Conservation (phyloP, 2,888 invertebrate species). For the Polydesmus complanatus region DNA sequence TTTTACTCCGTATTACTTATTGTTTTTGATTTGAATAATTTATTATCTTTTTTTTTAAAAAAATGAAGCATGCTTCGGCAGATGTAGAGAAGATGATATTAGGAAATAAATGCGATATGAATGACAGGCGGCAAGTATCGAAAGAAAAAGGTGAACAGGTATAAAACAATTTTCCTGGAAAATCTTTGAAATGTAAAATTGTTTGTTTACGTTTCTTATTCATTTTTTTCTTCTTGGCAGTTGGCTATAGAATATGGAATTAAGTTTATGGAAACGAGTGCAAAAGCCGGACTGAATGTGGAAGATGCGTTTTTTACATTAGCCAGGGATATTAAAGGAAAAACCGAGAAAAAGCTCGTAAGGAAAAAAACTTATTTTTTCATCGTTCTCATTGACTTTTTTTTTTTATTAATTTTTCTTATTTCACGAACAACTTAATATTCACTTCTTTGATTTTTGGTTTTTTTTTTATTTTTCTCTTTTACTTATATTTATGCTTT, state of each 20-base stretch:
- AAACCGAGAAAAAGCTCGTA: conserved; percentile 97
- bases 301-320: conserved; percentile 95
- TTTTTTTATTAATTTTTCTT: background rate
- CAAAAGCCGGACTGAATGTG: conserved; percentile 93
- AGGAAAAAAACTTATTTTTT: conserved; percentile 32
- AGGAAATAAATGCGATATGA: conserved; percentile 97
- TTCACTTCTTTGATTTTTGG: background rate
- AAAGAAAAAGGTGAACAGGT: conserved; percentile 79
- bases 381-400: conserved; percentile 23
- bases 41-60: no score
- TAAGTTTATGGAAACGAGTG: conserved; percentile 98
- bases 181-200: background rate
- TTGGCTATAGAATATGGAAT: conserved; percentile 96
- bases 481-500: no score
- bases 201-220: background rate
- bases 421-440: background rate
- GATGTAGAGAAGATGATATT: conserved; percentile 99
- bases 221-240: conserved; percentile 36
- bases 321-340: conserved; percentile 92
- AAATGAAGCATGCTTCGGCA: conserved; percentile 76
- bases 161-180: conserved; percentile 4
- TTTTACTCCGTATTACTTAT: conserved; percentile 1
- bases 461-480: background rate
- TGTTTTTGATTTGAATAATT: conserved; percentile 7
- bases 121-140: conserved; percentile 86